phyloP scores from a whole-genome alignment of 2,888 invertebrate genomes.

The Drosophila incognita region DNA sequence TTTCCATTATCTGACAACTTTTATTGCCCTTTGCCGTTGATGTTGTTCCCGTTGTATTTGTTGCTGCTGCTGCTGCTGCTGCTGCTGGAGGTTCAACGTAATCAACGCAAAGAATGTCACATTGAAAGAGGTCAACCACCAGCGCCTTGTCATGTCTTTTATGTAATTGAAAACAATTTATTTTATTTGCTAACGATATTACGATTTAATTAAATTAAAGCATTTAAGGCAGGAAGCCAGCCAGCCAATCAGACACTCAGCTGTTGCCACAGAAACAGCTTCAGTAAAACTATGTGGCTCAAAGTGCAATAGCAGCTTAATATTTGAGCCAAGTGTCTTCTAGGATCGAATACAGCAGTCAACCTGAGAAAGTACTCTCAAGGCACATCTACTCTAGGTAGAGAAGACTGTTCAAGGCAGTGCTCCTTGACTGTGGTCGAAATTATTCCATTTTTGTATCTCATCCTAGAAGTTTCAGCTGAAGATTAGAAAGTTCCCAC shows the following conservation, averaged over 20 bases:
- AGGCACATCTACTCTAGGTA: rapidly evolving
- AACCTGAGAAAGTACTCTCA: rapidly evolving
- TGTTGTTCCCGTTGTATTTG: conserved; percentile 20
- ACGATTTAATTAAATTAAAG: conserved; percentile 72
- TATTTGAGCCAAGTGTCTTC: not conserved
- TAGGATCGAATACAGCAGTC: not conserved
- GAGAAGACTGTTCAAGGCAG: not conserved
- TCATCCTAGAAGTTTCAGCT: not conserved
- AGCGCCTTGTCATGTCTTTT: conserved; percentile 75
- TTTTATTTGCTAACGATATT: conserved; percentile 79
- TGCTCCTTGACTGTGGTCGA: not conserved
- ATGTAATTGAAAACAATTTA: conserved; percentile 77
- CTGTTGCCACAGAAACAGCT: conserved; percentile 27
- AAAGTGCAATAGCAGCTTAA: not conserved
- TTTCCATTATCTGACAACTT: conserved; percentile 69
- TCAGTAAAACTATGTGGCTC: not conserved
- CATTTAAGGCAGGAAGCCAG: conserved; percentile 58
- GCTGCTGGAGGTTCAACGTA: conserved; percentile 53
- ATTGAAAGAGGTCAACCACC: conserved; percentile 83
- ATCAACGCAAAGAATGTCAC: conserved; percentile 79
- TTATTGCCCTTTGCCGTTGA: conserved; percentile 54
- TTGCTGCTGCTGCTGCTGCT: conserved; percentile 17
- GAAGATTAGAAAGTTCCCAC: not conserved
- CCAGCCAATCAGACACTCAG: not conserved
- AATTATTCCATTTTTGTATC: not conserved